Percentiles rank a stretch among this genome's conserved stretches.
Conservation (phyloP, 92 coral and sea anemone species). For the Zoanthus sociatus region DNA sequence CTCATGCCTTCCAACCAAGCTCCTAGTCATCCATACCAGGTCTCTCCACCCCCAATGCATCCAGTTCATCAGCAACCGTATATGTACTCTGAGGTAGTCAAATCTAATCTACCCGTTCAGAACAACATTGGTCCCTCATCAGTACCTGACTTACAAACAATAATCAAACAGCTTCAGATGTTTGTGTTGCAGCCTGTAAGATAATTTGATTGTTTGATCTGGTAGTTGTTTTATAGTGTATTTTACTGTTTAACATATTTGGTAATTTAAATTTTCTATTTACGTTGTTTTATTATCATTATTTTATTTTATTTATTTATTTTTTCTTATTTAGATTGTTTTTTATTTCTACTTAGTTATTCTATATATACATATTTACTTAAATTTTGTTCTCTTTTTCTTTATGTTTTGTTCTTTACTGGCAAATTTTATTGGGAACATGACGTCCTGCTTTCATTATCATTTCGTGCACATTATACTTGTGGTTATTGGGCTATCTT, state of each 20-base stretch:
- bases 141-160: slow-evolving; percentile 15
- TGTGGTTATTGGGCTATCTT: background rate
- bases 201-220: slow-evolving; percentile 2
- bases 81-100: background rate
- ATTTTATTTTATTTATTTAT: too few relatives aligned
- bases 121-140: background rate
- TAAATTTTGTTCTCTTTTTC: background rate
- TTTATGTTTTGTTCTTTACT: background rate
- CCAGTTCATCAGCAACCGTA: slow-evolving; percentile 1
- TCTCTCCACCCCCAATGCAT: background rate
- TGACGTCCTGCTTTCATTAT: background rate
- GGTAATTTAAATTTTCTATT: background rate
- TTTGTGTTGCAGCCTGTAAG: slow-evolving; percentile 20
- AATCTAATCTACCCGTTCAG: slow-evolving; percentile 1
- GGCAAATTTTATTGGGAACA: slow-evolving; percentile 1
- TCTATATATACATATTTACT: background rate
- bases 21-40: background rate
- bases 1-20: background rate
- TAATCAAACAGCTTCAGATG: slow-evolving; percentile 22
- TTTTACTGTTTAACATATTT: background rate
- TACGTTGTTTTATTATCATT: background rate
- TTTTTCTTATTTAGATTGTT: background rate
- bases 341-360: background rate
- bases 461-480: background rate
- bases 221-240: background rate